Evolutionary conservation across 2,888 invertebrate genomes (phyloP), one percentile per base, ranked within the genome.

Genomic region (Cyclophora albipunctata): DNA sequence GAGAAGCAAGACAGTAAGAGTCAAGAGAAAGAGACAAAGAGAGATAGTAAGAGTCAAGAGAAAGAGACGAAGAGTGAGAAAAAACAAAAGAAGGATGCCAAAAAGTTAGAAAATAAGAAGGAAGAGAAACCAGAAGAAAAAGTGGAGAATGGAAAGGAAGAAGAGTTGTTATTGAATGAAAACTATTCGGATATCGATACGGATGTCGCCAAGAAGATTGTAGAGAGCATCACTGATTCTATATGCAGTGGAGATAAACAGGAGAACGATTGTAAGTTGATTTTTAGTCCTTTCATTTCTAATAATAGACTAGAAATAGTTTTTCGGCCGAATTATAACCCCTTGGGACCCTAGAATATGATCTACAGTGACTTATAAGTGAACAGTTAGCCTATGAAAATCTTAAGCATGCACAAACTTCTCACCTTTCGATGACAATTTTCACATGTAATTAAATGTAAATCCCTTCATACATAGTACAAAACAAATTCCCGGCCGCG

Each of bases 201-300:
- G 4, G 95, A 95, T 66, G 96, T 96, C 62, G 96, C 96, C 3
- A 97, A 97, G 79, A 96, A 96, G 83, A 95, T 97, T 58, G 96
- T 97, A 2, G 96, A 97, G 75, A 94, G 94, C 64, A 94, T 96
- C 47, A 95, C 95, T 0, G 95, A 94, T 66, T 93, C 92, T 0
- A 92, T 93, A 56, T 91, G 92, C 42, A 92, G 91, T 50, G 93
- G 95, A 43, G 95, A 95, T 7, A 94, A 94, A 73, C 79, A 82
- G 71, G 94, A 95, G 78, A 89, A 90, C 91, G 90, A 90, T 85
- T 87, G 81, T 81, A 66, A 81, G 86, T 84, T 52, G 45, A 49
- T 20, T 53, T 42, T 7, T 42, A 7, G 40, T 34, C 20, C 3
- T 20, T 20, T 20, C 20, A 20, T 20, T 20, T 20, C 20, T 20